phyloP scores from a whole-genome alignment of 2,888 invertebrate species.

The Volucella zonaria region DNA sequence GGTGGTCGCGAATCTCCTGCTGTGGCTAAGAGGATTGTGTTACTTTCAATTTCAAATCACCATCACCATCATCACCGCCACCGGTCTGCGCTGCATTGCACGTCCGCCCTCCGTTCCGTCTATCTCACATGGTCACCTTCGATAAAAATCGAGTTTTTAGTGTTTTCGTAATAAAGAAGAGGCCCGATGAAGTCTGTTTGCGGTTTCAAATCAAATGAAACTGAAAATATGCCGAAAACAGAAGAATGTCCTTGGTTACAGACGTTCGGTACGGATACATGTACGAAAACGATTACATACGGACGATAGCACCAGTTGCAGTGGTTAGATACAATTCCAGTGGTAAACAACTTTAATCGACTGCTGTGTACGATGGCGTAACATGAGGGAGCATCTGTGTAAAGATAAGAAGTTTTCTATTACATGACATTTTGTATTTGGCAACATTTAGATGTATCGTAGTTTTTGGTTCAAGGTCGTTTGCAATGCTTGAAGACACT shows the following conservation, averaged over 20 bases:
- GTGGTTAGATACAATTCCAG: constrained; percentile 28
- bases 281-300: too few species aligned
- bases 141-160: constrained; percentile 68
- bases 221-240: constrained; percentile 33
- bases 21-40: constrained; percentile 64
- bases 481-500: too few species aligned
- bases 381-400: constrained; percentile 25
- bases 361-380: constrained; percentile 23
- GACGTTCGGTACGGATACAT: too few species aligned
- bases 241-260: constrained; percentile 50
- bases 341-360: constrained; percentile 49
- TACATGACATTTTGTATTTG: not conserved
- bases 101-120: not conserved
- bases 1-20: constrained; percentile 52
- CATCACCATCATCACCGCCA: constrained; percentile 19
- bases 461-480: too few species aligned
- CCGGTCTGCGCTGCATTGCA: not conserved
- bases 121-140: constrained; percentile 29
- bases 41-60: constrained; percentile 71
- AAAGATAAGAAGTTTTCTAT: constrained; percentile 60
- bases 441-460: too few species aligned
- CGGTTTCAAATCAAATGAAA: constrained; percentile 39
- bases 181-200: constrained; percentile 31
- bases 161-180: constrained; percentile 60
- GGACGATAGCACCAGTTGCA: not conserved